These are phyloP conservation scores for Clarias pachynema DNA, from an alignment of 2,797 vertebrate genomes.

Conservation along the genomic window DNA sequence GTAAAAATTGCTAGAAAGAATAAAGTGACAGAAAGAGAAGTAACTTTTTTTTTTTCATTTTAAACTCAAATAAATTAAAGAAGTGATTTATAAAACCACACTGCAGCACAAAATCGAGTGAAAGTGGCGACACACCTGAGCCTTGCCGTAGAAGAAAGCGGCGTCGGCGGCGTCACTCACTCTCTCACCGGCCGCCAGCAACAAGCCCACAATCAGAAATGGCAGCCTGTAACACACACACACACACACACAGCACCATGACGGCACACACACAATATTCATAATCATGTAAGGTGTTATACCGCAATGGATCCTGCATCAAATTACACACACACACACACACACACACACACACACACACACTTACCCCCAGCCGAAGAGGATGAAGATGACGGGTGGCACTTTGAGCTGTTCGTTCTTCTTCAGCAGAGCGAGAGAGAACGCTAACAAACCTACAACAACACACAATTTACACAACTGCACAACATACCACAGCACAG, in stretches of 20 bases:
- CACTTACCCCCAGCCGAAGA: conserved; percentile 93
- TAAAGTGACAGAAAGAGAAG: neutral
- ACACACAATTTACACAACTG: conserved; percentile 44
- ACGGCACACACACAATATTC: neutral
- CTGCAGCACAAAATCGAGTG: neutral
- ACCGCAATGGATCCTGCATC: neutral
- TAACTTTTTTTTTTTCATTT: neutral
- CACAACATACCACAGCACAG: conserved; percentile 41
- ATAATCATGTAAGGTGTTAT: neutral
- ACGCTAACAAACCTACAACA: conserved; percentile 86
- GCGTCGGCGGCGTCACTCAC: conserved; percentile 81
- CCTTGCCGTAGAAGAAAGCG: conserved; percentile 92
- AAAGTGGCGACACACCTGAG: conserved; percentile 78
- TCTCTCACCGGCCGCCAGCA: conserved; percentile 82
- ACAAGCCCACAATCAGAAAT: conserved; percentile 83
- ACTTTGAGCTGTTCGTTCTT: conserved; percentile 85
- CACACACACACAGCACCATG: conserved; percentile 28
- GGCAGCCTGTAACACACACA: conserved; percentile 77
- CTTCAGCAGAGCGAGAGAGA: conserved; percentile 87
- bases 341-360: conserved; percentile 20
- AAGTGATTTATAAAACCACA: neutral
- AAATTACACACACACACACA: conserved; percentile 15
- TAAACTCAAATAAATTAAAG: neutral
- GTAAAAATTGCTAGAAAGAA: too few species aligned
- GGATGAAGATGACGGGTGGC: conserved; percentile 83